Evolutionary conservation across 92 coral and sea anemone species (phyloP).

Genomic region (Desmophyllum pertusum): DNA sequence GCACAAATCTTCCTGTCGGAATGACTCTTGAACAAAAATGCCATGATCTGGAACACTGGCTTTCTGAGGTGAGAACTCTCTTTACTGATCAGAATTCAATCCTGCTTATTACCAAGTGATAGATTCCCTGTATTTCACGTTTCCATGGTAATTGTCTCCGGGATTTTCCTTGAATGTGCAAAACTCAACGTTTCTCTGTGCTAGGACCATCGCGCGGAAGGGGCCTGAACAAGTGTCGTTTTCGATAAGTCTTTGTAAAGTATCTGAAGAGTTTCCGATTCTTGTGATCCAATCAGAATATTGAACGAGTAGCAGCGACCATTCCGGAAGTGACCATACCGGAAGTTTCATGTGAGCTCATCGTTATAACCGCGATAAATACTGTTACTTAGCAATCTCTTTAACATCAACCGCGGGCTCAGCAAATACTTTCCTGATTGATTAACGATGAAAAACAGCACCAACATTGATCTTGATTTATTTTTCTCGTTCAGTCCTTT

Average conservation of each 20-base stretch:
- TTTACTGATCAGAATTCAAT: neutral
- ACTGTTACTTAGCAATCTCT: no score
- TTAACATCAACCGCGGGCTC: no score
- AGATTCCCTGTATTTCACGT: neutral
- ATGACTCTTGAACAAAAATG: conserved; percentile 63
- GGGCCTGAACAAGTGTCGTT: neutral
- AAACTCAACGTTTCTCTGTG: neutral
- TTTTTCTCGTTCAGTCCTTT: conserved; percentile 63
- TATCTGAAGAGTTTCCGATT: neutral
- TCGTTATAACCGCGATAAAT: no score
- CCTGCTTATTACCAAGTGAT: neutral
- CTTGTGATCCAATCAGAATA: neutral
- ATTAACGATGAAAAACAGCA: neutral
- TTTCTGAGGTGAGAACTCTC: conserved; percentile 62
- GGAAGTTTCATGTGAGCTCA: neutral
- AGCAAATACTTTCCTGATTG: neutral
- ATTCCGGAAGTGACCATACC: neutral
- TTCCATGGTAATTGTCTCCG: neutral
- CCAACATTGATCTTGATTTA: neutral
- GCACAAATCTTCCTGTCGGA: conserved; percentile 53
- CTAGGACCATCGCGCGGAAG: neutral
- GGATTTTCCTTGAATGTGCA: neutral
- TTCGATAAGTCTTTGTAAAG: no score
- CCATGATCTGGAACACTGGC: conserved; percentile 69
- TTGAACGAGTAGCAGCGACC: neutral